These are phyloP conservation scores for Physocephala rufipes DNA, from an alignment of 2,888 invertebrate species.

Conservation along the genomic window DNA sequence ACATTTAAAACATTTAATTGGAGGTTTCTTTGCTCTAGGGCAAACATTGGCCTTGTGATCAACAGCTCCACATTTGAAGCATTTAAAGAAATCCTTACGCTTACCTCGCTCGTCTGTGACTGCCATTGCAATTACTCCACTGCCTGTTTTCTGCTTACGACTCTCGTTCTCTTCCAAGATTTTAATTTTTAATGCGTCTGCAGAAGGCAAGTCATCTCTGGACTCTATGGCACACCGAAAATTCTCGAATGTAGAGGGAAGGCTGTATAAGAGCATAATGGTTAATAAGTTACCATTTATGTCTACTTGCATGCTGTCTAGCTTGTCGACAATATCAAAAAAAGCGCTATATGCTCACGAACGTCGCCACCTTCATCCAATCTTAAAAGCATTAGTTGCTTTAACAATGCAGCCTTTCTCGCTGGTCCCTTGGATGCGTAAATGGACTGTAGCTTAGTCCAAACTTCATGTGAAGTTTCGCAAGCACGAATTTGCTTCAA, in stretches of 20 bases:
- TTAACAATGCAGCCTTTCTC: conserved; percentile 41
- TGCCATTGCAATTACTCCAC: conserved; percentile 31
- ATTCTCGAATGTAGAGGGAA: conserved; percentile 34
- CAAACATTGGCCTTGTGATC: conserved; percentile 39
- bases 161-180: conserved; percentile 41
- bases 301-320: conserved; percentile 28
- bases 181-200: conserved; percentile 39
- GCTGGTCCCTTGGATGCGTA: conserved; percentile 43
- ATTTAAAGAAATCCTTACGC: background rate
- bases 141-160: conserved; percentile 27
- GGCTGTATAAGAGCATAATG: conserved; percentile 37
- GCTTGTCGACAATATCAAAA: conserved; percentile 32
- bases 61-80: background rate
- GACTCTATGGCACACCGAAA: conserved; percentile 39
- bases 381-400: conserved; percentile 36
- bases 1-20: conserved; percentile 8
- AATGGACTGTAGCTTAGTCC: conserved; percentile 35
- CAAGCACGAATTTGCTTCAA: conserved; percentile 31
- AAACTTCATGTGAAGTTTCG: conserved; percentile 38
- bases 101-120: conserved; percentile 19
- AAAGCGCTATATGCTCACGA: conserved; percentile 29
- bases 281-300: conserved; percentile 27
- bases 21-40: background rate
- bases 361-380: conserved; percentile 26
- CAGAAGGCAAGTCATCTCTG: conserved; percentile 34